These are phyloP conservation scores for Chalcis sispes DNA, from an alignment of 2,888 invertebrate genomes.

Conservation along the genomic window DNA sequence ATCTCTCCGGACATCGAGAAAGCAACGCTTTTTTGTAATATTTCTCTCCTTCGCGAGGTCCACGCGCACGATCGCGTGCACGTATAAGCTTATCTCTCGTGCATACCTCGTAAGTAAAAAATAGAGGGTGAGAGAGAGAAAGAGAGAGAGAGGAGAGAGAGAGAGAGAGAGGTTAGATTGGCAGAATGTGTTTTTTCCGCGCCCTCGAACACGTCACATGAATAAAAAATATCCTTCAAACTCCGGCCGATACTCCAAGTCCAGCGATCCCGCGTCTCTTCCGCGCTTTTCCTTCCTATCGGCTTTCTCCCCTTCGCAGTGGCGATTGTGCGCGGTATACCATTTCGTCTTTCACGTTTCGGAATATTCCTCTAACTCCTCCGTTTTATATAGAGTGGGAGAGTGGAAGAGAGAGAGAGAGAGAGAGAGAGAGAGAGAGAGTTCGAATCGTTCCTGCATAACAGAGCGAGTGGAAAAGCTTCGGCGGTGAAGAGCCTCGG, in stretches of 20 bases:
- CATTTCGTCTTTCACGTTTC: background rate
- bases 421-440: too few relatives aligned
- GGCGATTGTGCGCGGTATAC: too few relatives aligned
- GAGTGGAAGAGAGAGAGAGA: background rate
- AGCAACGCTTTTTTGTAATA: background rate
- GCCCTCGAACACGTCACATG: constrained; percentile 74
- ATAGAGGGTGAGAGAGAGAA: too few relatives aligned
- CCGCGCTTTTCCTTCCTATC: too few relatives aligned
- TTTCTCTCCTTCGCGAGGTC: constrained; percentile 13
- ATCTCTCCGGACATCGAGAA: constrained; percentile 38
- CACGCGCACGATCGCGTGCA: too few relatives aligned
- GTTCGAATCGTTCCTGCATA: constrained; percentile 10
- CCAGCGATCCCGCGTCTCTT: constrained; percentile 22
- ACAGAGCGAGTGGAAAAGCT: constrained; percentile 17
- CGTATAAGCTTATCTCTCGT: too few relatives aligned
- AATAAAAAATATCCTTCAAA: constrained; percentile 76
- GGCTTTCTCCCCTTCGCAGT: too few relatives aligned
- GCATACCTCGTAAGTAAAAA: too few relatives aligned
- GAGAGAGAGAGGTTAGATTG: constrained; percentile 62
- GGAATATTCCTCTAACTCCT: constrained; percentile 41
- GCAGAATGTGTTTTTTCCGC: constrained; percentile 74
- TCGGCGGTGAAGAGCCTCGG: background rate
- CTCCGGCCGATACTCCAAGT: constrained; percentile 37
- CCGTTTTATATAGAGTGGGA: background rate
- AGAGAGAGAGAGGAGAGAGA: too few relatives aligned